A percentile compares a stretch with the other conserved stretches of the same genome.
phyloP scores from a whole-genome alignment of 2,888 invertebrate species.

The Microplitis manilae region DNA sequence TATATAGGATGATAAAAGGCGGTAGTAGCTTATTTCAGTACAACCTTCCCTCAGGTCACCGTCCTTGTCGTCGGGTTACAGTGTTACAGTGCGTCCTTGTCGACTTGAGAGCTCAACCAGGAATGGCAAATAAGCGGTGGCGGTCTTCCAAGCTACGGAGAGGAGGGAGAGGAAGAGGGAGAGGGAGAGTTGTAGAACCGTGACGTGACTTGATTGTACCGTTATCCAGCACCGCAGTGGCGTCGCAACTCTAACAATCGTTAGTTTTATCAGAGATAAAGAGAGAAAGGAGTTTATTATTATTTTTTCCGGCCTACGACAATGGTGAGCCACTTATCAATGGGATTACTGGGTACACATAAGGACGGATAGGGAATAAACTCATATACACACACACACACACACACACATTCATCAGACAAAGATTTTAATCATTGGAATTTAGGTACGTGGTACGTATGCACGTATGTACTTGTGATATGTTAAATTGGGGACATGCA shows the following conservation, averaged over 20 bases:
- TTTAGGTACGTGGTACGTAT: too few relatives aligned
- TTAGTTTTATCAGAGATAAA: conserved; percentile 12
- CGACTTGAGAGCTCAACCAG: conserved; percentile 45
- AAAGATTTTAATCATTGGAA: too few relatives aligned
- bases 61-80: conserved; percentile 56
- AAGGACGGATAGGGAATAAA: too few relatives aligned
- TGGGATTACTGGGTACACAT: conserved; percentile 64
- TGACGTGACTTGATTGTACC: conserved; percentile 65
- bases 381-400: too few relatives aligned
- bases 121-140: conserved; percentile 30
- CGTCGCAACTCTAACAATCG: conserved; percentile 4
- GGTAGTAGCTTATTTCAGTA: conserved; percentile 1
- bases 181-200: conserved; percentile 56
- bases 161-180: not conserved
- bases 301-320: conserved; percentile 61
- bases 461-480: not conserved
- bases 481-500: conserved; percentile 5
- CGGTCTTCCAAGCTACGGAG: not conserved
- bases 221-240: conserved; percentile 63
- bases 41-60: conserved; percentile 36
- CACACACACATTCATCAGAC: too few relatives aligned
- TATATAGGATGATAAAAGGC: not conserved
- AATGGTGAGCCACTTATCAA: conserved; percentile 69
- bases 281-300: conserved; percentile 25
- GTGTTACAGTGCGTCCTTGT: conserved; percentile 51